Percentiles rank a stretch among this genome's conserved stretches.
These are phyloP conservation scores for Rhagologus leucostigma DNA, from an alignment of 2,113 vertebrate genomes.

Conservation along the genomic window DNA sequence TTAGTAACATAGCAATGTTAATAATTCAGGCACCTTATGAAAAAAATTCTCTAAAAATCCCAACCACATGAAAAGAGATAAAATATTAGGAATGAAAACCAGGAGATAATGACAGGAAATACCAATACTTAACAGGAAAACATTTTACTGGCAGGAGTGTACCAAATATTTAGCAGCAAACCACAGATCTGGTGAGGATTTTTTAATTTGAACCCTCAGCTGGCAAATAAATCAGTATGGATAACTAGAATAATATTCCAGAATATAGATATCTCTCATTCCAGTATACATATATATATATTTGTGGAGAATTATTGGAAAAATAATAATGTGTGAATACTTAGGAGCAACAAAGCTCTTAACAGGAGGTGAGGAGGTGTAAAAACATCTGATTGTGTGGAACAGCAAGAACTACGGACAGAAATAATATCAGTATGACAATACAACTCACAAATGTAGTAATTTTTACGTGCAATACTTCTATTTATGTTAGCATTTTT, in stretches of 20 bases:
- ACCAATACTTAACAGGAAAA: background rate
- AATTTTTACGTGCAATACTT: background rate
- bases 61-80: background rate
- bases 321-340: background rate
- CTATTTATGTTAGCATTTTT: background rate
- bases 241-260: background rate
- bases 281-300: background rate
- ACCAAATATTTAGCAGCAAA: background rate
- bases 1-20: background rate
- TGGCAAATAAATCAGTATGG: background rate
- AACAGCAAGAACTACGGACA: background rate
- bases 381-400: background rate
- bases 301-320: background rate
- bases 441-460: background rate
- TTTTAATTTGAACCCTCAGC: background rate
- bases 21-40: background rate
- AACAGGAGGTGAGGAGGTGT: background rate
- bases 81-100: background rate
- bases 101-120: background rate
- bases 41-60: background rate
- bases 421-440: background rate
- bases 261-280: background rate
- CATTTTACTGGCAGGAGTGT: background rate
- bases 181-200: background rate
- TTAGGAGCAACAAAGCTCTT: background rate